Evolutionary conservation across 2,113 vertebrate genomes (phyloP).

Genomic region (Etheostoma spectabile): DNA sequence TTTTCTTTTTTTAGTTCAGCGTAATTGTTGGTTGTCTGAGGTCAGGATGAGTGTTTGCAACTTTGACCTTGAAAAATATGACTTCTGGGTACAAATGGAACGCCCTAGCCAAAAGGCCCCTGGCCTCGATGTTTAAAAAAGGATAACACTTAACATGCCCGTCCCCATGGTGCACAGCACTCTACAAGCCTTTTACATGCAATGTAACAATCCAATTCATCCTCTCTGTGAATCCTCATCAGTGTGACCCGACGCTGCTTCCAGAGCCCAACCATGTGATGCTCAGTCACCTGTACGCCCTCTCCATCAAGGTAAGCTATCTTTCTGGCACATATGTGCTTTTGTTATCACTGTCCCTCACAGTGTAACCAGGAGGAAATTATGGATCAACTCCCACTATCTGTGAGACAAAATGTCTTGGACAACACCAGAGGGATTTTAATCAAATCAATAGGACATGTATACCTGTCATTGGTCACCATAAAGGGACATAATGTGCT

Average conservation of each 20-base stretch:
- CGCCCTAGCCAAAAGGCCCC: too few species aligned
- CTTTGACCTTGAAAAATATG: too few species aligned
- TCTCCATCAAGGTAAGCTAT: constrained; percentile 93
- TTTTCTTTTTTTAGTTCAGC: too few species aligned
- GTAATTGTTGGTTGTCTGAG: too few species aligned
- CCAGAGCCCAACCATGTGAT: constrained; percentile 99
- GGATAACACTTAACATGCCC: too few species aligned
- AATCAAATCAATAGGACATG: not conserved
- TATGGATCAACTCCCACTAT: not conserved
- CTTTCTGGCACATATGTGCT: not conserved
- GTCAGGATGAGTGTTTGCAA: too few species aligned
- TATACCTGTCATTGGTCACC: too few species aligned
- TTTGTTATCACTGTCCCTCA: not conserved
- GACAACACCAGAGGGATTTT: not conserved
- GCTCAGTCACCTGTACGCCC: constrained; percentile 97
- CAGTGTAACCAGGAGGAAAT: not conserved
- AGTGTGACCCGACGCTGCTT: constrained; percentile 98
- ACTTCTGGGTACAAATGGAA: too few species aligned
- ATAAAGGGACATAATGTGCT: not conserved
- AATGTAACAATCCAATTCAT: not conserved
- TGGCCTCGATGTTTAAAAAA: too few species aligned
- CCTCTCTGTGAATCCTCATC: constrained; percentile 33
- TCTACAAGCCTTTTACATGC: not conserved
- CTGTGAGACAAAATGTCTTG: not conserved
- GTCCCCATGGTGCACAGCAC: not conserved